A percentile compares a stretch with the other conserved stretches of the same genome.
phyloP scores from a whole-genome alignment of 2,888 invertebrate species.

The Pandemis corylana region DNA sequence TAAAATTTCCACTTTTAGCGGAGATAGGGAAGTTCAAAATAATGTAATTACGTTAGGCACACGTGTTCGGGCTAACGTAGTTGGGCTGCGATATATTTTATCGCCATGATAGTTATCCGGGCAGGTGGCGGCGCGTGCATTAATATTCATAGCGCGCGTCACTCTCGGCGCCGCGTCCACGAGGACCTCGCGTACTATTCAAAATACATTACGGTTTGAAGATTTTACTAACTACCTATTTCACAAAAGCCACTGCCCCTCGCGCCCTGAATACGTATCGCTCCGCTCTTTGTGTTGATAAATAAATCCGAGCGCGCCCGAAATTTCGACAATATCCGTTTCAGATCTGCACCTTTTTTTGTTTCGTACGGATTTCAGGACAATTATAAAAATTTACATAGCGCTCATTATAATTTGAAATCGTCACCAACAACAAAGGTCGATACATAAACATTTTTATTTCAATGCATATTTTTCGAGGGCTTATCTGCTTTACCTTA shows the following conservation, averaged over 20 bases:
- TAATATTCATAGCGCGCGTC: slow-evolving; percentile 78
- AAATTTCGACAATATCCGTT: background rate
- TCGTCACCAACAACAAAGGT: background rate
- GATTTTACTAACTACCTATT: slow-evolving; percentile 34
- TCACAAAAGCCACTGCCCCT: slow-evolving; percentile 17
- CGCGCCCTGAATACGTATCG: slow-evolving; percentile 11
- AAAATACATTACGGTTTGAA: slow-evolving; percentile 48
- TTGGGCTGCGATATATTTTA: slow-evolving; percentile 58
- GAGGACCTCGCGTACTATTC: slow-evolving; percentile 58
- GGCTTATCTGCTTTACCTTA: slow-evolving; percentile 23
- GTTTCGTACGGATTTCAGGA: slow-evolving; percentile 2
- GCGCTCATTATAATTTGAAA: slow-evolving; percentile 21
- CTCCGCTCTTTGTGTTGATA: background rate
- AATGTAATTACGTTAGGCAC: slow-evolving; percentile 55
- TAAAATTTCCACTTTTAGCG: slow-evolving; percentile 1
- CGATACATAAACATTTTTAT: slow-evolving; percentile 4
- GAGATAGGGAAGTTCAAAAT: slow-evolving; percentile 55
- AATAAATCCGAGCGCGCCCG: slow-evolving; percentile 3
- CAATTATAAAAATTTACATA: background rate
- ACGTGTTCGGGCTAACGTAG: slow-evolving; percentile 34
- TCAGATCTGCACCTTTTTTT: background rate
- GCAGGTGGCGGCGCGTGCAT: slow-evolving; percentile 67
- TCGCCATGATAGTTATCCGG: slow-evolving; percentile 65
- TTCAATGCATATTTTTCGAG: slow-evolving; percentile 31
- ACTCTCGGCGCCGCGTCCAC: slow-evolving; percentile 59